Percentiles rank a stretch among this genome's conserved stretches.
Evolutionary conservation across 2,113 vertebrate genomes (phyloP).

Genomic region (Cairina moschata): DNA sequence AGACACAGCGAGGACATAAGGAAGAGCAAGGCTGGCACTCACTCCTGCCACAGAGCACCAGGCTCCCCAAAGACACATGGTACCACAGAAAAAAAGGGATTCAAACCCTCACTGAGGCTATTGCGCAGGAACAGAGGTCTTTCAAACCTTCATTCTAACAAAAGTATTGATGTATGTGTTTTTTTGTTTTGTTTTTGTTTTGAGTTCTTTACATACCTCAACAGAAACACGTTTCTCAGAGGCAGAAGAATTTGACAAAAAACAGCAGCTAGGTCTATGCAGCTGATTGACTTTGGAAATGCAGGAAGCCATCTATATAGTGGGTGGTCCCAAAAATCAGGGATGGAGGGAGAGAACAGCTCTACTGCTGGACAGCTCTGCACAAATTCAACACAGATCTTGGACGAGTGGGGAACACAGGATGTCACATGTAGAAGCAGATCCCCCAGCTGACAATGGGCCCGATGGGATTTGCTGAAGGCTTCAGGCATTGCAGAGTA

Average conservation of each 20-base stretch:
- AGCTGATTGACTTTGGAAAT: neutral
- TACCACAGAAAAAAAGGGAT: no score
- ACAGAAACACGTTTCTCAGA: neutral
- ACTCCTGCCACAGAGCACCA: neutral
- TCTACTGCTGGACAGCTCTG: neutral
- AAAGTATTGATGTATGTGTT: neutral
- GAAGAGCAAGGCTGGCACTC: neutral
- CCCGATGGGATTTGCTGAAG: neutral
- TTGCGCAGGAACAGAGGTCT: neutral
- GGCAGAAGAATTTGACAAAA: neutral
- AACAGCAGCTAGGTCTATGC: neutral
- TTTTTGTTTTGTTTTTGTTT: neutral
- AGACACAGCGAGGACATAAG: neutral
- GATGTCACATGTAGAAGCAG: neutral
- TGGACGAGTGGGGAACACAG: neutral
- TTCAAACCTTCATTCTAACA: neutral
- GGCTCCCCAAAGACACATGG: neutral
- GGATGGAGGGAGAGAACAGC: neutral
- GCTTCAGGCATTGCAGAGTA: neutral
- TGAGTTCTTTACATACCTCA: neutral
- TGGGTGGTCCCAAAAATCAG: neutral
- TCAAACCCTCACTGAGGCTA: no score
- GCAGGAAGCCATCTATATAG: neutral
- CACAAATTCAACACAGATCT: conserved; percentile 21
- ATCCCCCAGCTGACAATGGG: neutral